Base-by-base conservation (phyloP, 2,113 vertebrate genomes). In the Eulemur rufifrons region DNA sequence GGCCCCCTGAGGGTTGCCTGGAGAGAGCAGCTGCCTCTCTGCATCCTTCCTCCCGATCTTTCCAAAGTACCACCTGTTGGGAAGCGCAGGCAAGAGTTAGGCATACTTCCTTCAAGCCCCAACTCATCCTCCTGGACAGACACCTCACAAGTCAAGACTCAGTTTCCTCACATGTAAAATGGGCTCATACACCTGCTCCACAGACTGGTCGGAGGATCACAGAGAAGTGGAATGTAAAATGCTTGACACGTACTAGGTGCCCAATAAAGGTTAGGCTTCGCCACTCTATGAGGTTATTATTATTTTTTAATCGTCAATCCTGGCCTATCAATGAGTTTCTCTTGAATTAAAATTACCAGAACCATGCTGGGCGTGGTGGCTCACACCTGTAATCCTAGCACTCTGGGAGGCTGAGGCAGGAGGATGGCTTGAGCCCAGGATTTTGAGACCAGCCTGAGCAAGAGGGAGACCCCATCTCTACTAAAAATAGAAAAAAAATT, bases 31-130 rank as follows among this genome's bases (percentile, higher is more conserved):
- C 95, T 99, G 99, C 89, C 99, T 98, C 98, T 99, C 99, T 0
- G 99, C 99, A 96, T 99, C 99, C 97, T 99, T 99, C 93, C 99
- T 99, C 29, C 99, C 99, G 92, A 99, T 99, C 98, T 99, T 99
- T 89, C 99, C 99, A 85, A 99, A 99, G 98, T 99, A 99, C 99
- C 99, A 99, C 98, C 99, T 99, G 98, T 89, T 3, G 32, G 34
- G 83, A 95, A 68, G 8, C n/a, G 9, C 23, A 37, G 20, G 37
- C 42, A 64, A 80, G 64, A 78, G 14, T 95, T 18, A 47, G 76
- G 64, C 27, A 45, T 7, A 32, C 18, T 4, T 0, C 0, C 1
- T 77, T 47, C n/a, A 77, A 71, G 34, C 2, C 27, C 27, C 47
- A 69, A 23, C 45, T 68, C 54, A 39, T 32, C 73, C 68, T 92